Percentiles rank a stretch among this genome's conserved stretches.
phyloP scores from a whole-genome alignment of 1,140 invertebrate genomes.

The Drosophila nigrodunni region DNA sequence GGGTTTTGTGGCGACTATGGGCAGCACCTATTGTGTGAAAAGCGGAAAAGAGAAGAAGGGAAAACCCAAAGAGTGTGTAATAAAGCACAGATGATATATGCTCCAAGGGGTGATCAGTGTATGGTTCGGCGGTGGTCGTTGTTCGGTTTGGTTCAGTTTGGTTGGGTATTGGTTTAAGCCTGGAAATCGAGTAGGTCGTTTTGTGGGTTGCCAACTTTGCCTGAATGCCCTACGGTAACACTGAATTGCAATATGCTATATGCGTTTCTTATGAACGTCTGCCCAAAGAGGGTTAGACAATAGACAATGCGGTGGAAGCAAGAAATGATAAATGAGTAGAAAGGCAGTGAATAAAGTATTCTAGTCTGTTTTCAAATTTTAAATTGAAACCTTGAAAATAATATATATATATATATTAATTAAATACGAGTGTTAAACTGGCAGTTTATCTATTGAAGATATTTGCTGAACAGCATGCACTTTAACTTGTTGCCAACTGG shows the following conservation, averaged over 20 bases:
- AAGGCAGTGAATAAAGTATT: not conserved
- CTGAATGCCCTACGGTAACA: constrained; percentile 19
- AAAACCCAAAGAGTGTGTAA: constrained; percentile 39
- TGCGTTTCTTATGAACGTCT: not conserved
- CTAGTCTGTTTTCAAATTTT: not conserved
- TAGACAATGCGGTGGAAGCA: constrained; percentile 3
- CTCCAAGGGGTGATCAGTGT: constrained; percentile 26
- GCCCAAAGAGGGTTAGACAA: not conserved
- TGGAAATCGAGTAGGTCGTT: constrained; percentile 16
- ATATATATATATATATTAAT: not conserved
- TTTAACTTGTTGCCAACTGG: not conserved
- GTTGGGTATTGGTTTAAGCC: not conserved
- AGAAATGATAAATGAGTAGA: constrained; percentile 18
- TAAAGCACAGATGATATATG: constrained; percentile 65
- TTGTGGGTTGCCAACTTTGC: constrained; percentile 20
- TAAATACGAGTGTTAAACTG: not conserved
- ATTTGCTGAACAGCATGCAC: not conserved
- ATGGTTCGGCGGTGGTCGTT: not conserved
- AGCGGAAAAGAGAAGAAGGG: not conserved
- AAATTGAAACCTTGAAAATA: constrained; percentile 5
- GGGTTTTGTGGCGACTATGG: not conserved
- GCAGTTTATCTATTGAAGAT: not conserved
- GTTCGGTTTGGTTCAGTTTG: constrained; percentile 3
- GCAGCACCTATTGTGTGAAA: constrained; percentile 42
- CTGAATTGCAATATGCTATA: constrained; percentile 10